These are phyloP conservation scores for Lepidotrigona ventralis DNA, from an alignment of 1,140 invertebrate species.

Conservation along the genomic window DNA sequence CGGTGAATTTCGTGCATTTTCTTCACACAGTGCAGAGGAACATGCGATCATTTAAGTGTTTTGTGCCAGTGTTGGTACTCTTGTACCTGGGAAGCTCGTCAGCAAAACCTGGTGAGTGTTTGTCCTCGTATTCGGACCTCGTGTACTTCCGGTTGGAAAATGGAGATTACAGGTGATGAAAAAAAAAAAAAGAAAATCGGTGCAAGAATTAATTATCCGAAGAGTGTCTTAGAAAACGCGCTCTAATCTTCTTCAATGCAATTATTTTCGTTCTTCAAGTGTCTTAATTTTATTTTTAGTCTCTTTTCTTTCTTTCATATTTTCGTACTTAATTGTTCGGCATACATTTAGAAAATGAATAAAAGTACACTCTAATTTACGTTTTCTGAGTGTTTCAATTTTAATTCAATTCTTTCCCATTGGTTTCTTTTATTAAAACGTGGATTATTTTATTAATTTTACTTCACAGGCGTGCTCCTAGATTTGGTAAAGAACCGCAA, in stretches of 20 bases:
- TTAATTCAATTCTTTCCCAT: background rate
- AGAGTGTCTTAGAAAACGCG: background rate
- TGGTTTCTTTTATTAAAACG: background rate
- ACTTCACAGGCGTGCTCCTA: constrained; percentile 25
- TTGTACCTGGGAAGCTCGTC: constrained; percentile 51
- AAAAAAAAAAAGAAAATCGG: too few species aligned
- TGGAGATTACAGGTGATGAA: too few species aligned
- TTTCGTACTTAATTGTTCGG: background rate
- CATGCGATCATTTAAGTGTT: constrained; percentile 65
- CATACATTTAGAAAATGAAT: too few species aligned
- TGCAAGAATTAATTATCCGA: background rate
- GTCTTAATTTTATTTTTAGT: background rate
- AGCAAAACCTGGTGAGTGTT: constrained; percentile 64
- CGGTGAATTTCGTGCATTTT: background rate
- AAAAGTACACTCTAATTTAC: too few species aligned
- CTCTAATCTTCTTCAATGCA: background rate
- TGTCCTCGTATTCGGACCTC: background rate
- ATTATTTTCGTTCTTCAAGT: background rate
- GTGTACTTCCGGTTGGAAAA: background rate
- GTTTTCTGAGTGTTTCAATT: too few species aligned
- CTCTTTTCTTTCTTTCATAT: background rate
- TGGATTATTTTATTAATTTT: background rate
- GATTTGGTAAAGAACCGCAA: constrained; percentile 7
- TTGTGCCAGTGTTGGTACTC: constrained; percentile 67
- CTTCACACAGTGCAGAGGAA: constrained; percentile 20